Evolutionary conservation across 2,797 vertebrate species (phyloP).

Genomic region (Gymnocypris eckloni): DNA sequence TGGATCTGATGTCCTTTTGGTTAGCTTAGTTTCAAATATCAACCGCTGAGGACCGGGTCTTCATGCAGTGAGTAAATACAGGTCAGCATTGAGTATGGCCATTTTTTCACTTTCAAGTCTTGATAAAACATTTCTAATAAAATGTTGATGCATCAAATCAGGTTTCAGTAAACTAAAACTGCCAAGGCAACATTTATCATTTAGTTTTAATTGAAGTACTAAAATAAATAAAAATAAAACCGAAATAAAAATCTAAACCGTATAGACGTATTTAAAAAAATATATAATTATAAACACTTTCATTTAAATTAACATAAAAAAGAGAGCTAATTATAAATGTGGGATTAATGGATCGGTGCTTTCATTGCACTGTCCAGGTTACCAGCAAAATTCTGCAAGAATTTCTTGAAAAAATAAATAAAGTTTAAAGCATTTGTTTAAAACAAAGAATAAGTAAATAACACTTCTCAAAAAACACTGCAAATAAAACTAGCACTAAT

Average conservation of each 20-base stretch:
- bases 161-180: no score
- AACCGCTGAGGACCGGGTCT: neutral
- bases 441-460: neutral
- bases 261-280: neutral
- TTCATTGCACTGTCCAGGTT: neutral
- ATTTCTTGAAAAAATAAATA: neutral
- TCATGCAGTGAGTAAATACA: conserved; percentile 1
- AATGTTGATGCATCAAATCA: neutral
- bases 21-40: conserved; percentile 13
- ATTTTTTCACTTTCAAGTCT: neutral
- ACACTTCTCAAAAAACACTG: neutral
- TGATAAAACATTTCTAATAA: neutral
- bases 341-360: neutral
- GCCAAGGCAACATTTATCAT: neutral
- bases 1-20: neutral
- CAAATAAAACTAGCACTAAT: neutral
- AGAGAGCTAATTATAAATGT: neutral
- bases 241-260: neutral
- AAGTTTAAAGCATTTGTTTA: neutral
- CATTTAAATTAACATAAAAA: no score
- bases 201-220: neutral
- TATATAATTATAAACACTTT: no score
- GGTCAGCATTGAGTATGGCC: neutral
- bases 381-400: no score
- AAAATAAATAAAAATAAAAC: neutral